These are phyloP conservation scores for Thalassaphorura encarpata DNA, from an alignment of 1,140 invertebrate genomes.

Conservation along the genomic window DNA sequence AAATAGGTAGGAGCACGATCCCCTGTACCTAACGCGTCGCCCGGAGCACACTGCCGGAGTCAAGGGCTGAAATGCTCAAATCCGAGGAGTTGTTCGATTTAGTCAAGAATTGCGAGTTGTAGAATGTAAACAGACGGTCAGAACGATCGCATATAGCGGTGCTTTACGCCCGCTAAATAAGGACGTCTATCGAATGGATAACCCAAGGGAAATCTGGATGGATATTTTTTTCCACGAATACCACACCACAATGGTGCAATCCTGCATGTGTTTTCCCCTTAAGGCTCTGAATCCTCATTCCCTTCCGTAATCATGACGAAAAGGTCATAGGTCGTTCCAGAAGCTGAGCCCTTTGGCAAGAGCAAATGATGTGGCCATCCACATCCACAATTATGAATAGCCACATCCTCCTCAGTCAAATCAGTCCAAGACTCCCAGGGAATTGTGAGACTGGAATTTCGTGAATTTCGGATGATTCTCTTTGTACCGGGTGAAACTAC, in stretches of 20 bases:
- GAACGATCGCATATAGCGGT: too few species aligned
- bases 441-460: background rate
- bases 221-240: constrained; percentile 41
- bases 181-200: constrained; percentile 12
- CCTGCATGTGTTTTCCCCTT: background rate
- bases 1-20: too few species aligned
- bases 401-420: background rate
- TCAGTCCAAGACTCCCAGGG: background rate
- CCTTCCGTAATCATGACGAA: constrained; percentile 74
- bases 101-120: too few species aligned
- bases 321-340: constrained; percentile 57
- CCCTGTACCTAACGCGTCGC: too few species aligned
- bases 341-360: constrained; percentile 56
- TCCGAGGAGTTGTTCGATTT: too few species aligned
- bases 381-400: constrained; percentile 56
- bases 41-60: too few species aligned
- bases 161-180: background rate
- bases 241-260: constrained; percentile 33
- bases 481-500: background rate
- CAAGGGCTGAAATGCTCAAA: too few species aligned
- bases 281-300: constrained; percentile 45
- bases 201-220: constrained; percentile 35
- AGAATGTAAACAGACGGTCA: too few species aligned
- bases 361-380: constrained; percentile 81
- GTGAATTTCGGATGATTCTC: background rate